Percentiles rank a stretch among this genome's conserved stretches.
These are phyloP conservation scores for Poecilia velifera DNA, from an alignment of 2,797 vertebrate species.

Conservation along the genomic window DNA sequence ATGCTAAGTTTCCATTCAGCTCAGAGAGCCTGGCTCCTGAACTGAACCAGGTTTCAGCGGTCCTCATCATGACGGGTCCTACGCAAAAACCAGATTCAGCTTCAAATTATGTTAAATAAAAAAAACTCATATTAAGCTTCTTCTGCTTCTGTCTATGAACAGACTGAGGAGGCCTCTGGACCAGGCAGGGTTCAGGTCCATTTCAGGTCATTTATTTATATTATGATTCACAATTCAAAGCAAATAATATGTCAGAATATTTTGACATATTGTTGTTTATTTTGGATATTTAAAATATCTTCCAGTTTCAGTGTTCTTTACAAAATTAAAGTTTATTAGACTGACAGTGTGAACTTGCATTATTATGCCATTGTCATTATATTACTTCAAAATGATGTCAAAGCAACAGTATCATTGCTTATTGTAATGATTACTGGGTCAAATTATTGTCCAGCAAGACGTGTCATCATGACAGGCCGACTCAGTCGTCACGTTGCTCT, in stretches of 20 bases:
- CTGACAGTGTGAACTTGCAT: too few relatives aligned
- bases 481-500: background rate
- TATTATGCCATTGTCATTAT: too few relatives aligned
- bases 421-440: too few relatives aligned
- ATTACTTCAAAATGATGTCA: too few relatives aligned
- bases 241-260: background rate
- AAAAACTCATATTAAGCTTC: too few relatives aligned
- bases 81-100: background rate
- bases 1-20: slow-evolving; percentile 53
- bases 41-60: slow-evolving; percentile 25
- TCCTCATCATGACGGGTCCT: slow-evolving; percentile 44
- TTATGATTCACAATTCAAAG: background rate
- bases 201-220: background rate
- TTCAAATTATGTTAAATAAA: too few relatives aligned
- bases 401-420: too few relatives aligned
- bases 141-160: slow-evolving; percentile 37
- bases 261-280: too few relatives aligned
- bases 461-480: background rate
- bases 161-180: slow-evolving; percentile 22
- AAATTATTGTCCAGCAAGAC: too few relatives aligned
- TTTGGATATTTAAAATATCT: too few relatives aligned
- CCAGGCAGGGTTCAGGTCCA: background rate
- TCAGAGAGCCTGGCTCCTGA: slow-evolving; percentile 18
- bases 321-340: too few relatives aligned
- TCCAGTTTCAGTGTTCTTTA: background rate